These are phyloP conservation scores for Papilio demoleus DNA, from an alignment of 2,888 invertebrate genomes.

Conservation along the genomic window DNA sequence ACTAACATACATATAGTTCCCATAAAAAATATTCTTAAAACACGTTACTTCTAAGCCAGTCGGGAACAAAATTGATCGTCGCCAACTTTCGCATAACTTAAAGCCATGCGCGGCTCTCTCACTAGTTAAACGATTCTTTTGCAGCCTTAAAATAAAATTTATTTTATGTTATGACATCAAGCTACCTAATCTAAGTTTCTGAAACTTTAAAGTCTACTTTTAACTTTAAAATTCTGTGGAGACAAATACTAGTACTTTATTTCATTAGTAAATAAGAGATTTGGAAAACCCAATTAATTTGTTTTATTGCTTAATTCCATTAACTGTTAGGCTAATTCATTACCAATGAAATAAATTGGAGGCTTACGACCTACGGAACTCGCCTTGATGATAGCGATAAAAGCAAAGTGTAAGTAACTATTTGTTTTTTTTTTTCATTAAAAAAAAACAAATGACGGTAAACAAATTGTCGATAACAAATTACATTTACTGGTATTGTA, in stretches of 20 bases:
- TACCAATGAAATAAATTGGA: slow-evolving; percentile 14
- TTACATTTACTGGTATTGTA: neutral
- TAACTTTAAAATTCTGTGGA: neutral
- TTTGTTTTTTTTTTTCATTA: neutral
- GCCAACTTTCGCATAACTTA: neutral
- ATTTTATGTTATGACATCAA: neutral
- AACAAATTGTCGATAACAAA: neutral
- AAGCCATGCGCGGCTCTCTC: neutral
- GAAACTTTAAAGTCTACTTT: neutral
- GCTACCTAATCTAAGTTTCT: neutral
- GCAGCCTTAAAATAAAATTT: neutral
- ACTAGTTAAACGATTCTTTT: neutral
- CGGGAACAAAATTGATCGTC: neutral
- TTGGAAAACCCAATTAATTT: slow-evolving; percentile 20
- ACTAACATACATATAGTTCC: neutral
- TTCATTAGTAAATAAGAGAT: slow-evolving; percentile 2
- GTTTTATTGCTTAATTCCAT: slow-evolving; percentile 24
- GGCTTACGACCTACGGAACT: slow-evolving; percentile 12
- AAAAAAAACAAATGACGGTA: neutral
- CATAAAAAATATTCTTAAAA: neutral
- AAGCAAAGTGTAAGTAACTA: slow-evolving; percentile 2
- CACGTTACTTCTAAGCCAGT: neutral
- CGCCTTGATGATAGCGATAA: slow-evolving; percentile 7
- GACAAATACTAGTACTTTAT: neutral
- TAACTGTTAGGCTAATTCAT: slow-evolving; percentile 21